Evolutionary conservation across 2,797 vertebrate species (phyloP), one percentile per base, ranked within the genome.

Genomic region (Poeciliopsis paucimaculata): DNA sequence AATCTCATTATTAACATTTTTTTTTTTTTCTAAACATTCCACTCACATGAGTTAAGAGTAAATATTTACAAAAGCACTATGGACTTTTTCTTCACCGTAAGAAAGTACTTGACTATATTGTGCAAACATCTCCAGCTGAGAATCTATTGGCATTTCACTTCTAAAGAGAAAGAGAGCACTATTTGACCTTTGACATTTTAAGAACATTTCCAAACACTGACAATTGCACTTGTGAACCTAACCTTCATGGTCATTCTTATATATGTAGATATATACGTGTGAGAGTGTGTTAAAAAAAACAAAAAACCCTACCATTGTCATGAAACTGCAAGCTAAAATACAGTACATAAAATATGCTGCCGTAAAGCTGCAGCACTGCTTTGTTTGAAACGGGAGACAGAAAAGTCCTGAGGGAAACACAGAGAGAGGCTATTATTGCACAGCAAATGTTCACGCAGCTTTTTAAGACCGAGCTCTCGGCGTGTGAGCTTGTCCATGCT

Each of bases 371-470:
- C 47, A 70, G 76, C 78, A 84, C 66, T 72, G 47, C 45, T 84
- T 64, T 78, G 31, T 87, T 83, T 72, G 79, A 86, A 77, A 78
- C 78, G 15, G 72, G 55, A 7, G 41, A 80, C 53, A 68, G 78
- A 85, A 79, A n/a, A 81, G 74, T 90, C 92, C 93, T 94, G 93
- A 94, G 93, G 80, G 82, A 76, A 88, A 82, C 81, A 10, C n/a
- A 68, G 57, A 81, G 68, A 79, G 46, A 88, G 82, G 78, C 73
- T 77, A 47, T 77, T 94, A 94, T 94, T 95, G 94, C 94, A 94
- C 94, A 88, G 77, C 85, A 79, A 86, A 64, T 82, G 57, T 64
- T 89, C 77, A 82, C 51, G 74, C 73, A 73, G n/a, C 71, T 73
- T 64, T 53, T 73, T 73, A 64, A 39, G 36, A 82, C 9, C 66